A percentile compares a stretch with the other conserved stretches of the same genome.
Conservation (phyloP, 2,888 invertebrate species). For the Oxycera nigricornis region DNA sequence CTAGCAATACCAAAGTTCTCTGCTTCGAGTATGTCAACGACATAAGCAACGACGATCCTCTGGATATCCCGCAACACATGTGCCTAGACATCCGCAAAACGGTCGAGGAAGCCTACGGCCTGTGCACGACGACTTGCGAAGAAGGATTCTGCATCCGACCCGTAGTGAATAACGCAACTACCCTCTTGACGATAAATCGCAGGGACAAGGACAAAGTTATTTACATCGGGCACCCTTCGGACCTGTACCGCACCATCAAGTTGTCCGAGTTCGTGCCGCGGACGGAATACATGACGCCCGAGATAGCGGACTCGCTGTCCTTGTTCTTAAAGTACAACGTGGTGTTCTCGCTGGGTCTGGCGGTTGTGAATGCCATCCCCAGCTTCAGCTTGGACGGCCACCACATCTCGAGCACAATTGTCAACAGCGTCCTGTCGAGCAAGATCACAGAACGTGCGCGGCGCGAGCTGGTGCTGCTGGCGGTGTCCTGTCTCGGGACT, state of each 20-base stretch:
- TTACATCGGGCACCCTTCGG: slow-evolving; percentile 81
- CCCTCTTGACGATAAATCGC: slow-evolving; percentile 69
- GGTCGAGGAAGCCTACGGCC: slow-evolving; percentile 67
- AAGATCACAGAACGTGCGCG: slow-evolving; percentile 64
- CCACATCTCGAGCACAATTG: slow-evolving; percentile 77
- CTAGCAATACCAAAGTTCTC: slow-evolving; percentile 71
- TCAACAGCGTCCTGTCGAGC: slow-evolving; percentile 66
- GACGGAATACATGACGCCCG: slow-evolving; percentile 67
- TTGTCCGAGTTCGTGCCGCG: slow-evolving; percentile 82
- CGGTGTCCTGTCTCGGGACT: slow-evolving; percentile 77
- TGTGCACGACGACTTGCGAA: slow-evolving; percentile 53
- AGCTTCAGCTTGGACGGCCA: slow-evolving; percentile 95
- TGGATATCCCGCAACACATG: slow-evolving; percentile 78
- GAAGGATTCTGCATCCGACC: slow-evolving; percentile 75
- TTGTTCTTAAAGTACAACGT: slow-evolving; percentile 82
- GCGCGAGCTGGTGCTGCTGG: slow-evolving; percentile 71
- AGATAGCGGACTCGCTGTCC: slow-evolving; percentile 73
- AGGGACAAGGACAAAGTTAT: slow-evolving; percentile 70
- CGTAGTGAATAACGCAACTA: slow-evolving; percentile 78
- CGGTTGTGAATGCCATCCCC: slow-evolving; percentile 88
- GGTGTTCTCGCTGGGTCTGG: slow-evolving; percentile 89
- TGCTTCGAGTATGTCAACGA: slow-evolving; percentile 84
- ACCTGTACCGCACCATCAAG: slow-evolving; percentile 74
- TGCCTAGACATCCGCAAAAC: slow-evolving; percentile 86
- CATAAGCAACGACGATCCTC: slow-evolving; percentile 68